These are phyloP conservation scores for Brachynemurus nebulosus DNA, from an alignment of 2,888 invertebrate genomes.

Conservation along the genomic window DNA sequence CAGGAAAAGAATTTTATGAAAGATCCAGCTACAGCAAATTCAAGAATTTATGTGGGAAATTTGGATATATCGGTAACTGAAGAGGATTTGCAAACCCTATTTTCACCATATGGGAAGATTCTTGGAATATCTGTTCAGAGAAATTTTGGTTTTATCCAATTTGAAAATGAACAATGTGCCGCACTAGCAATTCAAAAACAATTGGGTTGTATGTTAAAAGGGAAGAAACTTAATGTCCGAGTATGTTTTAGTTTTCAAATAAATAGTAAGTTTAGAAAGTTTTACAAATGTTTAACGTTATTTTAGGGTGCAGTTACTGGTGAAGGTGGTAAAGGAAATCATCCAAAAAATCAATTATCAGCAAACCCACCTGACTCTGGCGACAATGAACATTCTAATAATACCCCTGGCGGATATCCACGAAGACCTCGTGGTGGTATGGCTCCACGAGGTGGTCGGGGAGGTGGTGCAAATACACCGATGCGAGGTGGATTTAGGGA, in stretches of 20 bases:
- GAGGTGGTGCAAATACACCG: slow-evolving; percentile 10
- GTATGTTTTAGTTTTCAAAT: slow-evolving; percentile 1
- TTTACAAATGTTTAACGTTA: background rate
- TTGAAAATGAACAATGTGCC: slow-evolving; percentile 58
- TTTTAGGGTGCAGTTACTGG: slow-evolving; percentile 3
- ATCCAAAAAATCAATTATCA: background rate
- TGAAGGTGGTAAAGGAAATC: slow-evolving; percentile 8
- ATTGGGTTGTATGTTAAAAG: slow-evolving; percentile 55
- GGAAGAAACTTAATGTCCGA: slow-evolving; percentile 50
- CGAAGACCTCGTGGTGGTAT: background rate
- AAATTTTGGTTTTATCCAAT: slow-evolving; percentile 82
- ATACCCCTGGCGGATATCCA: background rate
- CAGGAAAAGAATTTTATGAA: slow-evolving; percentile 34
- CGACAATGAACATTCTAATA: background rate
- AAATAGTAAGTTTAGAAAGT: background rate
- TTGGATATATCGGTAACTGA: slow-evolving; percentile 45
- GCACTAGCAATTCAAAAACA: slow-evolving; percentile 58
- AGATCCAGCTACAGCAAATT: slow-evolving; percentile 58
- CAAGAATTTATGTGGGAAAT: slow-evolving; percentile 71
- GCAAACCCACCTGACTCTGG: background rate
- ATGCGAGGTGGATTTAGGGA: slow-evolving; percentile 15
- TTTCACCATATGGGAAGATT: slow-evolving; percentile 57
- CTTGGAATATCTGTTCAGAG: slow-evolving; percentile 55
- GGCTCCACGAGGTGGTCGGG: slow-evolving; percentile 11
- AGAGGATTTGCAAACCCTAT: slow-evolving; percentile 51